Evolutionary conservation across 2,797 vertebrate genomes (phyloP), one percentile per base, ranked within the genome.

Genomic region (Spea hammondii): DNA sequence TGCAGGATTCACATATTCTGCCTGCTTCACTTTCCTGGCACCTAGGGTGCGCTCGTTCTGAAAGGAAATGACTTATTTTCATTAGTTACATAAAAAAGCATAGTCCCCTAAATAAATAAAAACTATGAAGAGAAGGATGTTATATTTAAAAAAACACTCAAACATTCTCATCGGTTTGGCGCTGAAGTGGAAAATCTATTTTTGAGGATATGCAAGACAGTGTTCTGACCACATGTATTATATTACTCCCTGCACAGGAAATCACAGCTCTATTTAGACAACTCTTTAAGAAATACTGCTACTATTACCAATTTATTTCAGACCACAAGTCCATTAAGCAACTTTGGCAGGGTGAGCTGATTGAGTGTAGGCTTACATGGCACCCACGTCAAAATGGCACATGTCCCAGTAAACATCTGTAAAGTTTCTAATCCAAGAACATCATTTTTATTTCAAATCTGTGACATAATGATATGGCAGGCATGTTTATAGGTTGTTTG

Each of bases 261-360:
- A 68, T 50, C 8, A 32, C 45, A 57, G 53, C 54, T 67, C 71
- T 73, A 68, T 73, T 79, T 69, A 62, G 77, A 74, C 55, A 62
- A 54, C 45, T 46, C 48, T 62, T 65, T 66, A 72, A 48, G 66
- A 79, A 72, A 66, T 44, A 67, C 46, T 64, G 32, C 53, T 72
- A 45, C 44, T 70, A 73, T 68, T 51, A 73, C 70, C 64, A 68
- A 72, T 73, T 60, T 67, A 66, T 79, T 62, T 50, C 53, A 72
- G 77, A 68, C 77, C 70, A 12, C 77, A 73, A 72, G 62, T 79
- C 77, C 71, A 79, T 79, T 79, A 79, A 72, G 54, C 53, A 60
- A 48, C 59, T 54, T 71, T 70, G 70, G 62, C 77, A 67, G 47
- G 45, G n/a, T 72, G 70, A 48, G n/a, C 60, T 72, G 51, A 78